phyloP scores from a whole-genome alignment of 1,140 invertebrate genomes.

The Condylostylus longicornis region DNA sequence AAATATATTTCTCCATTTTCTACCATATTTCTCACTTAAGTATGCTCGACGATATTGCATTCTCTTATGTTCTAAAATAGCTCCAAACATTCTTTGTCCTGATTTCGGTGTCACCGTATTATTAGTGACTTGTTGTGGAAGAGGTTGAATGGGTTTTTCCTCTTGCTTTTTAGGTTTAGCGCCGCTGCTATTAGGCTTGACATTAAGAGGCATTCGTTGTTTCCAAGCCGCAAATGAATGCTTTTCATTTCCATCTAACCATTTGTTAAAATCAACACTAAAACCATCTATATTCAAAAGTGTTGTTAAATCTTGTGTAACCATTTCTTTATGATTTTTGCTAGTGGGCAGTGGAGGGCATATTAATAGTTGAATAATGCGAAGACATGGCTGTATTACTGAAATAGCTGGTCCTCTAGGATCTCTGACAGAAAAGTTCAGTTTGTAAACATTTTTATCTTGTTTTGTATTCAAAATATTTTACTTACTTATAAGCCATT shows the following conservation, averaged over 20 bases:
- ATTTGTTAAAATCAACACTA: conserved; percentile 56
- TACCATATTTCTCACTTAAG: conserved; percentile 63
- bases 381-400: conserved; percentile 51
- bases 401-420: conserved; percentile 24
- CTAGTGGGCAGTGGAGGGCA: conserved; percentile 46
- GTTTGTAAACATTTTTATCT: conserved; percentile 55
- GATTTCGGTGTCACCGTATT: not conserved
- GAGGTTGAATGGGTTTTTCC: conserved; percentile 1
- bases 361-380: conserved; percentile 66
- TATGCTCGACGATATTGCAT: conserved; percentile 41
- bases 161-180: conserved; percentile 4
- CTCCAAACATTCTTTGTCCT: conserved; percentile 9
- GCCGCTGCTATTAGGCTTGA: not conserved
- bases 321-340: conserved; percentile 37
- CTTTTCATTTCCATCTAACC: conserved; percentile 56
- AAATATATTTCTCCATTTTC: conserved; percentile 37
- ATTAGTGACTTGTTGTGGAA: conserved; percentile 6
- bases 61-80: conserved; percentile 8
- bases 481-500: conserved; percentile 49
- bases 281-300: conserved; percentile 46
- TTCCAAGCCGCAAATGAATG: conserved; percentile 59
- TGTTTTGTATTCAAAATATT: not conserved
- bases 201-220: conserved; percentile 20
- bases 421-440: conserved; percentile 40
- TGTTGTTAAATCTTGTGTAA: conserved; percentile 26